These are phyloP conservation scores for Apodemus agrarius DNA, from an alignment of 2,797 vertebrate genomes.

Conservation along the genomic window DNA sequence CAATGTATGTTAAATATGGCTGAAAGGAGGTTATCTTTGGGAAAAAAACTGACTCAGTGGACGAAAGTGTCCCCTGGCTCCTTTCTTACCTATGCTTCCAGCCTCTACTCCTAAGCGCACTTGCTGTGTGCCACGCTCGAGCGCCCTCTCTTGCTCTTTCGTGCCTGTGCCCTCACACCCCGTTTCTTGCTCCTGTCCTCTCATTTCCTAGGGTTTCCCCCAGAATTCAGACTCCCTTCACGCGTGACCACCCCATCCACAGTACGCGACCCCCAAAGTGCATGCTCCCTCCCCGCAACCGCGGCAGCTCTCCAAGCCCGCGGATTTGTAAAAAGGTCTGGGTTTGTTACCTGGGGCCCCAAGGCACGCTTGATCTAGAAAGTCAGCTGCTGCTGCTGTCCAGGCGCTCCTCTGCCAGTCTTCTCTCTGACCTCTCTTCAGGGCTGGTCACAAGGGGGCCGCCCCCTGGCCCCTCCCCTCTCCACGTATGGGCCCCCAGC, in stretches of 20 bases:
- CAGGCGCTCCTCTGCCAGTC: constrained; percentile 52
- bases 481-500: constrained; percentile 44
- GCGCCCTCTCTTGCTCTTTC: constrained; percentile 57
- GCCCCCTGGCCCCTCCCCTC: constrained; percentile 70
- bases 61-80: constrained; percentile 18
- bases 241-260: background rate
- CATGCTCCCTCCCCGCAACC: background rate
- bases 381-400: constrained; percentile 62
- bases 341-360: constrained; percentile 69
- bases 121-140: constrained; percentile 16
- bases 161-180: constrained; percentile 29
- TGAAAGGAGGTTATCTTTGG: constrained; percentile 45
- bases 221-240: background rate
- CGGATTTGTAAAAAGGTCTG: constrained; percentile 13
- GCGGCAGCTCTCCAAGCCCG: background rate
- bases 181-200: constrained; percentile 30
- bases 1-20: constrained; percentile 65
- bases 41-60: constrained; percentile 37
- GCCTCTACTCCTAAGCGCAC: background rate
- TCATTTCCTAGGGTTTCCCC: constrained; percentile 29
- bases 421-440: constrained; percentile 68
- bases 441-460: constrained; percentile 71
- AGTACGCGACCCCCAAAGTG: background rate
- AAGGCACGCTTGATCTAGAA: constrained; percentile 55
- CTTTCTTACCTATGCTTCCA: constrained; percentile 47